Base-by-base conservation (phyloP, 2,797 vertebrate genomes). In the Paramormyrops hopkinsi region DNA sequence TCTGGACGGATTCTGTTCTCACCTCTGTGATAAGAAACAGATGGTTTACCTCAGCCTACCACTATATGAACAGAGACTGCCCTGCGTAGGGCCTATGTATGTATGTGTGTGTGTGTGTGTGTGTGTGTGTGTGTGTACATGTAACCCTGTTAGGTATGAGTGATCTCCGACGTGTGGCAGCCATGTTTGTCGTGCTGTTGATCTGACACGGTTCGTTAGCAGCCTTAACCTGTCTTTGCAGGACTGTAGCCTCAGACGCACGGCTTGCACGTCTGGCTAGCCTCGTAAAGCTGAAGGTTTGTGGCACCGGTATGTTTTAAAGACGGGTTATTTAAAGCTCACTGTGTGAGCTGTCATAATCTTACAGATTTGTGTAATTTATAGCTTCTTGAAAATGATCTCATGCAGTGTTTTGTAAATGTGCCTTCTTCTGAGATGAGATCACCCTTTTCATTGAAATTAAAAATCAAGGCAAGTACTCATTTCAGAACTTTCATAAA, bases 361-460 rank as follows among this genome's bases (percentile, higher is more conserved):
- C 89, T 89, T 88, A 82, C 92, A 92, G 92, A 91, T 90, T 88
- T 90, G 91, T 90, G 89, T 92, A 92, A 94, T 92, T 88, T 90
- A 90, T 53, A 51, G 90, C 91, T 93, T 91, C 90, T 94, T 53
- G 82, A 93, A 94, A 91, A 91, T 94, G 93, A 95, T 90, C 92
- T 94, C 93, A 93, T 93, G 91, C 93, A 93, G 92, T 93, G 93
- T 91, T 94, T 94, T 94, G 92, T 94, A 90, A 89, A 90, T 62
- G 88, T 91, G 89, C 91, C 92, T 14, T 89, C 91, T 91, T 94
- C 87, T 84, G 89, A 92, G 94, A 92, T 95, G 94, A 95, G 93
- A 92, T 96, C 94, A 95, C 92, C 92, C 93, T 94, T 93, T 94
- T 95, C 94, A 94, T 95, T 95, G 90, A 93, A 85, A 93, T 91